A percentile compares a stretch with the other conserved stretches of the same genome.
Conservation (phyloP, 2,888 invertebrate genomes). For the Mythimna loreyi region DNA sequence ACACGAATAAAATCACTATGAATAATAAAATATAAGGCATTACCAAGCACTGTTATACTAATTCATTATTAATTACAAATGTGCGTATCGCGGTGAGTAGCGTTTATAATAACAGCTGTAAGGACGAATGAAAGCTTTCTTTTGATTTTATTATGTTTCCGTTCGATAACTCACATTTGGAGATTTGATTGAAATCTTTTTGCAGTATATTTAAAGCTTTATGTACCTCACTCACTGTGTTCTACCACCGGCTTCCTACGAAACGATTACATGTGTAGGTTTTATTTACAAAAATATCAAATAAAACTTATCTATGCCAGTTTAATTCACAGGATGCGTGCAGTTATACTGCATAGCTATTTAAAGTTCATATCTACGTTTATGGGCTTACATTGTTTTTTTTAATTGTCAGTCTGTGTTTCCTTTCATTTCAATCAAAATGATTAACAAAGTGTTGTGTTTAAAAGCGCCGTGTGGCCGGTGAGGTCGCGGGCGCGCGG, state of each 20-base stretch:
- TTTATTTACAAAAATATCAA: conserved; percentile 3
- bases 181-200: conserved; percentile 16
- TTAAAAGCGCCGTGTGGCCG: conserved; percentile 64
- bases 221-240: neutral
- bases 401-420: conserved; percentile 70
- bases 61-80: conserved; percentile 69
- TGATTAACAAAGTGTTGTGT: conserved; percentile 74
- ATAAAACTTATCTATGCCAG: neutral
- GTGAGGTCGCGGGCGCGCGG: conserved; percentile 39
- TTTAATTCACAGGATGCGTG: conserved; percentile 41
- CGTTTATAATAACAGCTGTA: conserved; percentile 53
- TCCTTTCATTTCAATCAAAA: conserved; percentile 74
- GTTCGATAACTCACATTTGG: conserved; percentile 25
- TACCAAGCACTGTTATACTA: conserved; percentile 67
- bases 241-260: neutral
- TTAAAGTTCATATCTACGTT: conserved; percentile 44
- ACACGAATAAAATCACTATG: conserved; percentile 74
- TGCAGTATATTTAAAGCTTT: neutral
- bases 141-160: conserved; percentile 40
- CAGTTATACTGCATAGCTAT: conserved; percentile 28
- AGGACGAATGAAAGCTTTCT: conserved; percentile 35
- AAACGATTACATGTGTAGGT: neutral
- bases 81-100: conserved; percentile 41
- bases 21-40: conserved; percentile 73
- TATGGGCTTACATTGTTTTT: conserved; percentile 62